phyloP scores from a whole-genome alignment of 2,797 vertebrate species.

The Crenichthys baileyi region DNA sequence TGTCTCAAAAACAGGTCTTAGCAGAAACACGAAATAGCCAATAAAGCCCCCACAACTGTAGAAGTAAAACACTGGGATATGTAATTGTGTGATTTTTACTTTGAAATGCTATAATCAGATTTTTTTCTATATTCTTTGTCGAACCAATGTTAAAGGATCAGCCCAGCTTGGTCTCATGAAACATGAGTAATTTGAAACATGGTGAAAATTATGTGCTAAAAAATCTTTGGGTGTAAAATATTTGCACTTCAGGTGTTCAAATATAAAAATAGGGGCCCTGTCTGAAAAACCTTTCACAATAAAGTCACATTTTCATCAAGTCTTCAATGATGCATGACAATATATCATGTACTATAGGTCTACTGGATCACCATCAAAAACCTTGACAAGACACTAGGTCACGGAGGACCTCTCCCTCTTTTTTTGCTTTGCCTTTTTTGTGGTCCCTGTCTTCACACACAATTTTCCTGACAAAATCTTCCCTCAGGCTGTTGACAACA shows the following conservation, averaged over 20 bases:
- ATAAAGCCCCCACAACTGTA: neutral
- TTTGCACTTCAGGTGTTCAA: neutral
- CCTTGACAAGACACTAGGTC: slow-evolving; percentile 39
- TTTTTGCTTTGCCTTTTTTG: slow-evolving; percentile 14
- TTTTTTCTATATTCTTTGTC: neutral
- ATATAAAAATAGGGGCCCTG: slow-evolving; percentile 18
- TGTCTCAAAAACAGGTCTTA: neutral
- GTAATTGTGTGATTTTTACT: neutral
- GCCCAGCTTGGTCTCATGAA: neutral
- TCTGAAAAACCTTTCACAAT: slow-evolving; percentile 20
- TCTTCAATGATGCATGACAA: slow-evolving; percentile 31
- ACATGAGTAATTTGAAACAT: neutral
- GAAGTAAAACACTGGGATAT: neutral
- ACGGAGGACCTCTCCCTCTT: slow-evolving; percentile 30
- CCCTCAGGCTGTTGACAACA: slow-evolving; percentile 53
- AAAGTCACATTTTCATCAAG: slow-evolving; percentile 27
- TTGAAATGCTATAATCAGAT: neutral
- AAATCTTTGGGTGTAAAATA: neutral
- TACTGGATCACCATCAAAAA: slow-evolving; percentile 37
- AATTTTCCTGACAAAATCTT: slow-evolving; percentile 56
- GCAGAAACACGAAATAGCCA: neutral
- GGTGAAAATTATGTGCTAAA: neutral
- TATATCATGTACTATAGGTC: slow-evolving; percentile 24
- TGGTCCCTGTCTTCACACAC: slow-evolving; percentile 43
- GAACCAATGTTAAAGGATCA: neutral